Conservation (phyloP, 1,140 invertebrate genomes). For the Diprion similis region DNA sequence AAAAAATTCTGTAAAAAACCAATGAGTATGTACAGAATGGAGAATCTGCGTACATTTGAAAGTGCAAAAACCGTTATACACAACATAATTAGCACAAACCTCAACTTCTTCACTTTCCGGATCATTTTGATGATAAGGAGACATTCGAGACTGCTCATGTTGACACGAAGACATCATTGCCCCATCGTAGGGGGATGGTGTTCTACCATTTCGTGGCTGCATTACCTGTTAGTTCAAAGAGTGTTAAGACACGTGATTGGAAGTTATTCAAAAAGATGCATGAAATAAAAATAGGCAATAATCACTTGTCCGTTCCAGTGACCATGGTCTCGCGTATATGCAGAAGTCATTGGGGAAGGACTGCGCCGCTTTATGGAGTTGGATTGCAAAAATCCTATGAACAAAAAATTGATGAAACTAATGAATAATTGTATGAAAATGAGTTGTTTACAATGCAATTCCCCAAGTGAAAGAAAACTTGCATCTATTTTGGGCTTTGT, state of each 20-base stretch:
- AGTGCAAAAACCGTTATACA: constrained; percentile 17
- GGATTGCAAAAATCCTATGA: constrained; percentile 37
- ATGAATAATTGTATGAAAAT: too few species aligned
- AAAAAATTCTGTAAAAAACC: constrained; percentile 50
- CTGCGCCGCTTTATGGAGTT: constrained; percentile 51
- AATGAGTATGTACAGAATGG: constrained; percentile 21
- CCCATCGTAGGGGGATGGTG: constrained; percentile 55
- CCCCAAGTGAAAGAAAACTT: constrained; percentile 3
- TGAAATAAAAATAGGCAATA: constrained; percentile 6
- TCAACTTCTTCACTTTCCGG: constrained; percentile 56
- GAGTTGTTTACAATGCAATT: too few species aligned
- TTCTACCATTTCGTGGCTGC: constrained; percentile 44
- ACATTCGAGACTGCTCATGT: constrained; percentile 41
- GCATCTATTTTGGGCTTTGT: constrained; percentile 17
- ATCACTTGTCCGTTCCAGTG: constrained; percentile 53
- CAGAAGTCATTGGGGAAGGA: constrained; percentile 50
- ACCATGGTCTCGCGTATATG: constrained; percentile 39
- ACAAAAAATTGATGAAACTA: constrained; percentile 9
- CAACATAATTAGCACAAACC: constrained; percentile 32
- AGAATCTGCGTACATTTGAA: constrained; percentile 17
- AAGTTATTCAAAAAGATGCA: constrained; percentile 19
- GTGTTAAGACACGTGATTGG: constrained; percentile 27
- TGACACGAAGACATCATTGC: constrained; percentile 34
- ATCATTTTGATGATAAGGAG: constrained; percentile 51
- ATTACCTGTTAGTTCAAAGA: constrained; percentile 37